phyloP scores from a whole-genome alignment of 2,113 vertebrate genomes.

The Aptenodytes patagonicus region DNA sequence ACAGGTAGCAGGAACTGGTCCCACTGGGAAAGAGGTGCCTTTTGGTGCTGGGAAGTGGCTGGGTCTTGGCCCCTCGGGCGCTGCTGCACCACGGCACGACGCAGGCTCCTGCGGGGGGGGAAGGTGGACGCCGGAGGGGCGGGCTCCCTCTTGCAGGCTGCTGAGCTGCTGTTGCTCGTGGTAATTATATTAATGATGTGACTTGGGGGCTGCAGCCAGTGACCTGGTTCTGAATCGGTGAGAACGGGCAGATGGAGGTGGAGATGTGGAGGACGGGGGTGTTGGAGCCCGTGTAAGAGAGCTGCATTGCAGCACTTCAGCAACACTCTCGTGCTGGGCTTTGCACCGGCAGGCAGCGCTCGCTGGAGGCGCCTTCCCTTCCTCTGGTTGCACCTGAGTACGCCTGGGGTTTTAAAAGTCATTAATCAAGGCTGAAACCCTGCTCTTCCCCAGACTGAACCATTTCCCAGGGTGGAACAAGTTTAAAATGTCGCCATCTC shows the following conservation, averaged over 20 bases:
- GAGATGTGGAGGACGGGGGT: neutral
- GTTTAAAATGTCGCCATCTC: neutral
- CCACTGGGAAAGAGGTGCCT: neutral
- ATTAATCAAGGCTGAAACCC: neutral
- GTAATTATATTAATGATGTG: neutral
- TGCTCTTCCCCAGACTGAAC: neutral
- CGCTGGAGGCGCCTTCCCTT: neutral
- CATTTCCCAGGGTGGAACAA: neutral
- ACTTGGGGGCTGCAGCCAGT: neutral
- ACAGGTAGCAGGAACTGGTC: neutral
- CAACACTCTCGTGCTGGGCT: neutral
- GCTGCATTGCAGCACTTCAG: neutral
- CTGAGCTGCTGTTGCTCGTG: neutral
- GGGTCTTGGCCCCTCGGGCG: fast-evolving
- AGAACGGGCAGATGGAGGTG: neutral
- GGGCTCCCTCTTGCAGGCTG: neutral
- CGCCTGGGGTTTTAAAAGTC: neutral
- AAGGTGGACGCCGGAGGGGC: fast-evolving
- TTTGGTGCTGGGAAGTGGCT: neutral
- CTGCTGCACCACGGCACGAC: neutral
- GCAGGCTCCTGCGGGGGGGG: fast-evolving
- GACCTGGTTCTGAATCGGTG: fast-evolving
- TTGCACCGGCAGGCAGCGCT: fast-evolving
- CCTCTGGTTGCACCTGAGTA: neutral
- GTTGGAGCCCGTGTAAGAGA: neutral